Evolutionary conservation across 2,888 invertebrate genomes (phyloP).

Genomic region (Gymnosoma rotundatum): DNA sequence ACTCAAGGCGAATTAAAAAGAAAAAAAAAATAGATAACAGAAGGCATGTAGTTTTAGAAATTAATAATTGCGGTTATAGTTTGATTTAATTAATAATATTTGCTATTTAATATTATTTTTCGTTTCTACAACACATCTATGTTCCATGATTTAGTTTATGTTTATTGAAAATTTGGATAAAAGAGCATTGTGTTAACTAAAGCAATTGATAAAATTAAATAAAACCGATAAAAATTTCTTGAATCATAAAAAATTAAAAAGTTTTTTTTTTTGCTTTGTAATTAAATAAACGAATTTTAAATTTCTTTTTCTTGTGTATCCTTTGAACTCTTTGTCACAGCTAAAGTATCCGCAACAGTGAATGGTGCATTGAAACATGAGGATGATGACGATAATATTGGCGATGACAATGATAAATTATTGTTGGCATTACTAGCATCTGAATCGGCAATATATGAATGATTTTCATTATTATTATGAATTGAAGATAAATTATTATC

Average conservation of each 20-base stretch:
- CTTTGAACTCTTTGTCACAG: constrained; percentile 67
- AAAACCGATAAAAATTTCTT: background rate
- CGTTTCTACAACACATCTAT: no score
- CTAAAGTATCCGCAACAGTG: constrained; percentile 66
- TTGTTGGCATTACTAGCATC: constrained; percentile 47
- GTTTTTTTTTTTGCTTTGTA: background rate
- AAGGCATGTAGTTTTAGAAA: no score
- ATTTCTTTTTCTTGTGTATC: constrained; percentile 72
- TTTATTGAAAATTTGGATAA: no score
- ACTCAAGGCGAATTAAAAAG: no score
- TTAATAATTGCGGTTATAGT: no score
- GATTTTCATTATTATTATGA: constrained; percentile 48
- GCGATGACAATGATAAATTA: constrained; percentile 46
- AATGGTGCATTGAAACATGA: constrained; percentile 61
- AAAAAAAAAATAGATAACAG: no score
- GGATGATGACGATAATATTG: constrained; percentile 41
- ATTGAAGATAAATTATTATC: constrained; percentile 45
- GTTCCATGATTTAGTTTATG: no score
- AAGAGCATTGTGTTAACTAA: no score
- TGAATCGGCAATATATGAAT: constrained; percentile 43
- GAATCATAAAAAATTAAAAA: background rate
- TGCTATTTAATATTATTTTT: no score
- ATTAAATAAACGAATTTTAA: constrained; percentile 64
- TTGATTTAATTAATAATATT: no score
- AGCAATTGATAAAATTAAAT: background rate